These are phyloP conservation scores for Heterotis niloticus DNA, from an alignment of 2,113 vertebrate species.

Conservation along the genomic window DNA sequence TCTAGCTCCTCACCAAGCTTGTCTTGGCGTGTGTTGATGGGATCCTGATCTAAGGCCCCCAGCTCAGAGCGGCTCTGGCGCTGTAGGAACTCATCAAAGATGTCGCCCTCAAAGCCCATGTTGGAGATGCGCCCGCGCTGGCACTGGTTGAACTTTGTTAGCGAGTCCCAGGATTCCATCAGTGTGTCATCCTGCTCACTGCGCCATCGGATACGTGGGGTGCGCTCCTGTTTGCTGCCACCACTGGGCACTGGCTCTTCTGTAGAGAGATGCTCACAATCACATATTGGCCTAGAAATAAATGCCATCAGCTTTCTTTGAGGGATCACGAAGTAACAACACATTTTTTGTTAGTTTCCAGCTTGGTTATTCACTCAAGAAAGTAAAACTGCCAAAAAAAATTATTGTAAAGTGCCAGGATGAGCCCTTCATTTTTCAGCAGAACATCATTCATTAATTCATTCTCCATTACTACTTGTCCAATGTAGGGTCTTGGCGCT, in stretches of 20 bases:
- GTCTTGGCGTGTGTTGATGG: conserved; percentile 42
- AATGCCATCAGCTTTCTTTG: neutral
- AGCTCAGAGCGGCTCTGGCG: conserved; percentile 62
- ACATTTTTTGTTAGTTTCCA: no score
- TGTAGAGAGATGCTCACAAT: conserved; percentile 27
- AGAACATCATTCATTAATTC: no score
- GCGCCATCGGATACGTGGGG: conserved; percentile 50
- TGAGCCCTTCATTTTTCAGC: no score
- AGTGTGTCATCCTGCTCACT: conserved; percentile 75
- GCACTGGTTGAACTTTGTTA: conserved; percentile 82
- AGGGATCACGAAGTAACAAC: no score
- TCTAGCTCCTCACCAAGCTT: conserved; percentile 45
- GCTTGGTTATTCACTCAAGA: neutral
- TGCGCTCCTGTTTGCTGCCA: conserved; percentile 37
- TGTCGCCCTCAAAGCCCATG: conserved; percentile 78
- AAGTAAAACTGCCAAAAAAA: neutral
- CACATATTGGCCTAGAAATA: neutral
- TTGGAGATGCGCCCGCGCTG: conserved; percentile 87
- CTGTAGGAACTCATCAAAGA: conserved; percentile 89
- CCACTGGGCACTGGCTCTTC: conserved; percentile 52
- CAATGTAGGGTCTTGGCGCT: no score
- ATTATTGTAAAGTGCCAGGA: neutral
- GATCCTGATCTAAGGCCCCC: conserved; percentile 22
- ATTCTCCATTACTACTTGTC: no score
- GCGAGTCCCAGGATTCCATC: conserved; percentile 85